phyloP scores from a whole-genome alignment of 2,888 invertebrate species.

The Diplolepis rosae region DNA sequence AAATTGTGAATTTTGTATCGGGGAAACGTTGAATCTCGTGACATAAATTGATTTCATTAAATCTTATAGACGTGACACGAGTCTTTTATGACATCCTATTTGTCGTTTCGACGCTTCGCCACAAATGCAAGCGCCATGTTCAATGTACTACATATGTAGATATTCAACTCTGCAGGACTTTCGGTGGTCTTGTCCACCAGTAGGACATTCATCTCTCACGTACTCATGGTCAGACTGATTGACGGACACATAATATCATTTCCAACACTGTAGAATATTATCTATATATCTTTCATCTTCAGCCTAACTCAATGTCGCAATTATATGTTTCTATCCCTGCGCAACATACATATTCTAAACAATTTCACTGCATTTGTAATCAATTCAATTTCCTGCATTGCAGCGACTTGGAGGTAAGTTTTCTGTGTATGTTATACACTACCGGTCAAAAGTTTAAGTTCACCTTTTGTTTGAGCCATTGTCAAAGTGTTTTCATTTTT shows the following conservation, averaged over 20 bases:
- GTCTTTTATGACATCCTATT: background rate
- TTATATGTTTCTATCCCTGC: background rate
- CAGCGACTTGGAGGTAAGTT: too few species aligned
- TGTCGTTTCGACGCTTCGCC: background rate
- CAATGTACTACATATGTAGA: background rate
- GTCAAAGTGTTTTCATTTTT: too few species aligned
- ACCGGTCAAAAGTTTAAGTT: too few species aligned
- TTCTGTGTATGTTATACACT: too few species aligned
- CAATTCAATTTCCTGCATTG: too few species aligned
- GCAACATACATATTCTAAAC: too few species aligned
- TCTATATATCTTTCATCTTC: conserved; percentile 1
- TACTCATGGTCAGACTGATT: conserved; percentile 12
- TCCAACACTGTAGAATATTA: background rate
- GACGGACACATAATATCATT: conserved; percentile 8
- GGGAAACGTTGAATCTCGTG: background rate
- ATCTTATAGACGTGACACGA: background rate
- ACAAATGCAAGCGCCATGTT: background rate
- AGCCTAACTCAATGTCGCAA: background rate
- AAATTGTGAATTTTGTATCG: background rate
- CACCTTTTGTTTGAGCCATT: too few species aligned
- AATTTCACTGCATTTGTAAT: too few species aligned
- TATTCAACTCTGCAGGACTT: conserved; percentile 4
- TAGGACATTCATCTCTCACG: conserved; percentile 18
- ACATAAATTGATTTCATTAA: background rate
- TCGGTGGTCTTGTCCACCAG: conserved; percentile 14